These are phyloP conservation scores for Antheraea pernyi DNA, from an alignment of 1,140 invertebrate species.

Conservation along the genomic window DNA sequence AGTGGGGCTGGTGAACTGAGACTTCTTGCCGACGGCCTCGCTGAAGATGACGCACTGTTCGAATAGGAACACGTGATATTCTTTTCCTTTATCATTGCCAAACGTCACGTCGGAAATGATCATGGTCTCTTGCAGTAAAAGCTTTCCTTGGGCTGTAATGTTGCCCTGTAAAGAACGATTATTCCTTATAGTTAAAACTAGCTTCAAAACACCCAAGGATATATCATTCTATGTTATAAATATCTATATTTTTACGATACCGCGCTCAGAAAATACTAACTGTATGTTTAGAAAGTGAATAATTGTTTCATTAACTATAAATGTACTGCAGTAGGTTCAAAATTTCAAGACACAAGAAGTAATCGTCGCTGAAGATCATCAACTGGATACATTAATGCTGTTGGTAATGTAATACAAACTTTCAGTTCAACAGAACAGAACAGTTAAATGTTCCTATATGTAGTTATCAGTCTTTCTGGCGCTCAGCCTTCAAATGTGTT, in stretches of 20 bases:
- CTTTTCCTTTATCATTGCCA: constrained; percentile 83
- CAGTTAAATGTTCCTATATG: too few species aligned
- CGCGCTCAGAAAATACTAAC: too few species aligned
- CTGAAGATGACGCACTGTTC: constrained; percentile 99
- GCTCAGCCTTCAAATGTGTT: neutral
- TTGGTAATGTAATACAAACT: too few species aligned
- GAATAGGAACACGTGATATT: constrained; percentile 98
- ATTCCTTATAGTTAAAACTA: neutral
- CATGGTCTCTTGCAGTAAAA: constrained; percentile 94
- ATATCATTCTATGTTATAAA: too few species aligned
- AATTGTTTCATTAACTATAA: too few species aligned
- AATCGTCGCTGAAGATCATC: too few species aligned
- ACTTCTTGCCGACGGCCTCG: constrained; percentile 95
- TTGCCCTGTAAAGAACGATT: constrained; percentile 87
- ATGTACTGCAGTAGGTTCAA: too few species aligned
- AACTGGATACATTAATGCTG: too few species aligned
- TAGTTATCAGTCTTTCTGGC: neutral
- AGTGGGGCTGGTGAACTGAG: constrained; percentile 95
- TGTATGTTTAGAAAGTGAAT: too few species aligned
- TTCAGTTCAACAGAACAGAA: neutral
- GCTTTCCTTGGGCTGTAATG: constrained; percentile 97
- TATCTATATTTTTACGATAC: too few species aligned
- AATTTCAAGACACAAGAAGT: too few species aligned
- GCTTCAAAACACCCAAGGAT: neutral
- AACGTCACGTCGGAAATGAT: constrained; percentile 87